Base-by-base conservation (phyloP, 2,113 vertebrate genomes). In the Oophaga pumilio region DNA sequence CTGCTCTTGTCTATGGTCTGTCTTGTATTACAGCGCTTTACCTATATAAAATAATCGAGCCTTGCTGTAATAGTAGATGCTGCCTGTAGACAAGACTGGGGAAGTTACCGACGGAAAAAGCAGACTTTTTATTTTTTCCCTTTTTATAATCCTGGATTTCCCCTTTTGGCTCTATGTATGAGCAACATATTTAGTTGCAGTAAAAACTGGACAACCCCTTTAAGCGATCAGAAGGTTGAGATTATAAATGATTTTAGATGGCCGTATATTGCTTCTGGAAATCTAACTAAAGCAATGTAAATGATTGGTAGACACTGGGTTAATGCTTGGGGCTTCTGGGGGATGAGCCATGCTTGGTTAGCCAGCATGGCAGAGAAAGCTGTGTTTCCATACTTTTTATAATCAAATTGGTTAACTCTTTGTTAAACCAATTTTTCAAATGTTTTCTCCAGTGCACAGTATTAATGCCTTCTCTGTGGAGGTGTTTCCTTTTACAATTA, bases 301-400 rank as follows among this genome's bases (percentile, higher is more conserved):
- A 49, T 50, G 33, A 20, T 76, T 57, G n/a, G 8, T 60, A 79
- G 76, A 24, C 0, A 17, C 24, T 9, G n/a, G 17, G 77, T 11
- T 60, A 80, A 10, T 80, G 26, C 77, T 80, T 17, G 77, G 14
- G 77, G 77, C 77, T 80, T 18, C 24, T 26, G 26, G 15, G 77
- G 26, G 26, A 33, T 9, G 56, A 80, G 76, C 76, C 77, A 60
- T 60, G 77, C 77, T 57, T 60, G 28, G 56, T 59, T 57, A 60
- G 56, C 56, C 28, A 33, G 77, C 77, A 80, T 80, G 77, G 56
- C 24, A 28, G 33, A 10, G 53, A 82, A 83, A 74, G 12, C 64
- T 66, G 87, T 0, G 88, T 64, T 86, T 92, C 87, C 76, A 66
- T 86, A 1, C 89, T 90, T 93, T 89, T 88, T 89, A 90, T 90